Conservation (phyloP, 2,888 invertebrate species). For the Hypsopygia costalis region DNA sequence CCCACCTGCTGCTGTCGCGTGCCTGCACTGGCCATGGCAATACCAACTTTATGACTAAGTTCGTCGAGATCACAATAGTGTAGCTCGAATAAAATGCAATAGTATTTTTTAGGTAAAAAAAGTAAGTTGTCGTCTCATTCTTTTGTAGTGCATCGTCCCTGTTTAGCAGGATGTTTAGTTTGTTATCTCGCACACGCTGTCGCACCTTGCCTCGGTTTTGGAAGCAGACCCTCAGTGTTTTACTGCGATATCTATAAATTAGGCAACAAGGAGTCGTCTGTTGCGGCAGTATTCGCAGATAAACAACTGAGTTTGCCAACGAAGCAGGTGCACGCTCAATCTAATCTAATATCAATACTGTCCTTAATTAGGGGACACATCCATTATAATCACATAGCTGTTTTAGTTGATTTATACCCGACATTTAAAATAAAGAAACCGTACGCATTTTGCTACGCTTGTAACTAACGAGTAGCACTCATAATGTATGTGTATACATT, state of each 20-base stretch:
- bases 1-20: conserved; percentile 78
- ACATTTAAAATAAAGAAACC: too few relatives aligned
- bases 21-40: conserved; percentile 30
- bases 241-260: conserved; percentile 59
- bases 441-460: too few relatives aligned
- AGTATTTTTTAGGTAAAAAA: conserved; percentile 64
- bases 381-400: conserved; percentile 36
- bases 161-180: conserved; percentile 70
- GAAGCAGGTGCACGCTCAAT: conserved; percentile 56
- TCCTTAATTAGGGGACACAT: conserved; percentile 59
- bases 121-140: conserved; percentile 50
- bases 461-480: too few relatives aligned
- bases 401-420: too few relatives aligned
- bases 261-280: conserved; percentile 60
- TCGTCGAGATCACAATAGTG: conserved; percentile 21
- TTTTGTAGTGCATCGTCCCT: conserved; percentile 53
- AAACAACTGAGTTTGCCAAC: conserved; percentile 57
- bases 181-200: conserved; percentile 74
- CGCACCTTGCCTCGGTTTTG: conserved; percentile 60
- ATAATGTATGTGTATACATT: too few relatives aligned
- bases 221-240: conserved; percentile 46
- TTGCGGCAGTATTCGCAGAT: conserved; percentile 57
- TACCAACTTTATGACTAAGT: conserved; percentile 19
- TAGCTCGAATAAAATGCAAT: conserved; percentile 20
- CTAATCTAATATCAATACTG: conserved; percentile 59